Base-by-base conservation (phyloP, 2,797 vertebrate genomes). In the Chromobotia macracanthus region DNA sequence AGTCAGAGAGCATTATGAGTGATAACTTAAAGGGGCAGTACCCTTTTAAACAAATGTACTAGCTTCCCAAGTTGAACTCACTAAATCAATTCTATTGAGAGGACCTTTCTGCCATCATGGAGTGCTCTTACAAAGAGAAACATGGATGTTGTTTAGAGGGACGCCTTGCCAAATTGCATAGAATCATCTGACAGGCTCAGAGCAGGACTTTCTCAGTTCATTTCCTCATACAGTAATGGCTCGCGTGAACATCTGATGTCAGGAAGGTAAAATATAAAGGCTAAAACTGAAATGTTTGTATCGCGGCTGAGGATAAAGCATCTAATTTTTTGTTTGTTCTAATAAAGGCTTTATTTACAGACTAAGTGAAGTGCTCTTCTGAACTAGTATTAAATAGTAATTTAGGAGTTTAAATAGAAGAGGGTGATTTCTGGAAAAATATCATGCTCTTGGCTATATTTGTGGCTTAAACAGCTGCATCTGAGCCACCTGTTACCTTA, bases 81-180 rank as follows among this genome's bases (percentile, higher is more conserved):
- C 25, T 35, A 72, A 77, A 21, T 77, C 63, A 63, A 18, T 72
- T 60, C 53, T 80, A 82, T 75, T 78, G 75, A 19, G 23, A 86
- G 82, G 85, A 88, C 82, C 77, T 85, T 64, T 81, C 76, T 73
- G 53, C 75, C 80, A 73, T 84, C 80, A 78, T 91, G 93, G 92
- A 93, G 92, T 93, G 91, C 91, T 92, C 82, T 84, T 85, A 82
- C 73, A 72, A 90, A 90, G 87, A 92, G 90, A 91, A 90, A 85
- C 66, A 70, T 41, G 11, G 71, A 84, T 63, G 51, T 16, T 68
- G 71, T 77, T 61, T 67, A 71, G 65, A 85, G 77, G 64, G 76
- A 84, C 51, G 50, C 64, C 50, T 77, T 75, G 77, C 81, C 81
- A 84, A 44, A 76, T 79, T 87, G 85, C 86, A 88, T 87, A 86